These are phyloP conservation scores for Muricea muricata DNA, from an alignment of 92 coral and sea anemone species.

Conservation along the genomic window DNA sequence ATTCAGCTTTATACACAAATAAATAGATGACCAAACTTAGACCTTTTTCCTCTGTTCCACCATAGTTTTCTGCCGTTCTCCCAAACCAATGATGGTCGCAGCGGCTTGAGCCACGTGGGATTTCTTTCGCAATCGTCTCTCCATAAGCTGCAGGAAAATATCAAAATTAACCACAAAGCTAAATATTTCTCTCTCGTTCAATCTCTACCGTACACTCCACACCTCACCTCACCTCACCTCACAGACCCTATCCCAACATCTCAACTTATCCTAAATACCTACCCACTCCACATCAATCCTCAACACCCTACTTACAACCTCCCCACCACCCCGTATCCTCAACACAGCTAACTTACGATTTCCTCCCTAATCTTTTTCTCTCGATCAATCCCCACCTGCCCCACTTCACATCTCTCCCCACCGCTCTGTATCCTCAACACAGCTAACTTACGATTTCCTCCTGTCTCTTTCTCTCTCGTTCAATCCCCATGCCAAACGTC, in stretches of 20 bases:
- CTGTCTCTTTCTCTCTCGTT: slow-evolving; percentile 90
- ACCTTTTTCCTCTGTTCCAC: slow-evolving; percentile 91
- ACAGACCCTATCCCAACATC: neutral
- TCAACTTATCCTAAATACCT: too few species aligned
- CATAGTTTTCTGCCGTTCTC: slow-evolving; percentile 95
- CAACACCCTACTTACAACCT: too few species aligned
- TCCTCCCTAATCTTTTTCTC: too few species aligned
- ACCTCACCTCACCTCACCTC: neutral
- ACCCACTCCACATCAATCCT: too few species aligned
- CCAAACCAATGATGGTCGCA: slow-evolving; percentile 86
- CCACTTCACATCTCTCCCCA: too few species aligned
- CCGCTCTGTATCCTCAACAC: too few species aligned
- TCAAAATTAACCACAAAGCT: neutral
- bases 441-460: slow-evolving; percentile 79
- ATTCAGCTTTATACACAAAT: too few species aligned
- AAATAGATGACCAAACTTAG: too few species aligned
- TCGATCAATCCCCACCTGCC: neutral
- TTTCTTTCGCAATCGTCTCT: slow-evolving; percentile 76
- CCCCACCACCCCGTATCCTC: neutral
- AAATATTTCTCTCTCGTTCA: too few species aligned
- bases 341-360: too few species aligned
- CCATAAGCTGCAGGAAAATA: slow-evolving; percentile 56
- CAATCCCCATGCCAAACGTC: slow-evolving; percentile 89
- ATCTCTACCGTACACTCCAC: too few species aligned
- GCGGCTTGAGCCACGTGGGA: slow-evolving; percentile 79